These are phyloP conservation scores for Zaprionus taronus DNA, from an alignment of 1,140 invertebrate genomes.

Conservation along the genomic window DNA sequence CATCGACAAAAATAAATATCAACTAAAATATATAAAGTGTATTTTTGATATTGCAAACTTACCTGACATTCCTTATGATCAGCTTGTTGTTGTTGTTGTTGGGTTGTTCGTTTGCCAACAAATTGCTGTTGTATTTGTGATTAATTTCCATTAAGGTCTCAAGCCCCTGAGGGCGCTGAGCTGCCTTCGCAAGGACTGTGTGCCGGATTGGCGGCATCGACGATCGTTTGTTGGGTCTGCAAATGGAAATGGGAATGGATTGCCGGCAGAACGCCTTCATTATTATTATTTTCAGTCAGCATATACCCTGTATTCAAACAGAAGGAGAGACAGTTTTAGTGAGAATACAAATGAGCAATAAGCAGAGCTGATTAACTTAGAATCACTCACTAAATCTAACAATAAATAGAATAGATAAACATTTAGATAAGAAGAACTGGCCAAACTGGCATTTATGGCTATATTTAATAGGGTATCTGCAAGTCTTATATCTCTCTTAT, in stretches of 20 bases:
- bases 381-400: background rate
- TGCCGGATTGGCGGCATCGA: slow-evolving; percentile 6
- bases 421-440: too few species aligned
- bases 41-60: background rate
- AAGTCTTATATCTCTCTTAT: too few species aligned
- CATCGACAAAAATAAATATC: slow-evolving; percentile 41
- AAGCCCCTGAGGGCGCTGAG: background rate
- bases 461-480: too few species aligned
- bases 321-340: background rate
- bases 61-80: background rate
- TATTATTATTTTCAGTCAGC: slow-evolving; percentile 47
- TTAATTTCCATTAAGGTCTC: slow-evolving; percentile 51
- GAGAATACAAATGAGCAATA: background rate
- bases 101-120: slow-evolving; percentile 20
- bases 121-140: slow-evolving; percentile 60
- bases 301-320: background rate
- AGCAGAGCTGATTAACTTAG: background rate
- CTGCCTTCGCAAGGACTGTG: slow-evolving; percentile 35
- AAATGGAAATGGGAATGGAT: slow-evolving; percentile 61
- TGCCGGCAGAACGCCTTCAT: slow-evolving; percentile 64
- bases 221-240: slow-evolving; percentile 5
- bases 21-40: slow-evolving; percentile 41
- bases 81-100: background rate
- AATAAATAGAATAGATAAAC: background rate
- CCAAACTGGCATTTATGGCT: too few species aligned